Evolutionary conservation across 2,888 invertebrate species (phyloP).

Genomic region (Trissoscelio sp.): DNA sequence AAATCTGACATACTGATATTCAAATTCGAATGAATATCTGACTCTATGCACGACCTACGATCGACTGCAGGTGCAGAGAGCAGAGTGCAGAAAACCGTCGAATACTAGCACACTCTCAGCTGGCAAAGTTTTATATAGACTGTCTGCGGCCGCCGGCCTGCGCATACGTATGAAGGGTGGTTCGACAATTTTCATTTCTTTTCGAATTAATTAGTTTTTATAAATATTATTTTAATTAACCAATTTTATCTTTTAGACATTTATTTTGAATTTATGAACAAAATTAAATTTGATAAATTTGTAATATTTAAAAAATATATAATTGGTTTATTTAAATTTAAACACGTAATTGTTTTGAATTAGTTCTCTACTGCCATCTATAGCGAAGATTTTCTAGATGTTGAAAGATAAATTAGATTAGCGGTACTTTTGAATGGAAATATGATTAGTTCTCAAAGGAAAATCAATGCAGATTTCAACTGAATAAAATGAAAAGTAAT

Average conservation of each 20-base stretch:
- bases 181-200: neutral
- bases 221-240: neutral
- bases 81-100: slow-evolving; percentile 55
- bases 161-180: neutral
- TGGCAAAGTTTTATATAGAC: slow-evolving; percentile 3
- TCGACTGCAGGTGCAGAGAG: too few relatives aligned
- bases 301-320: neutral
- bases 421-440: too few relatives aligned
- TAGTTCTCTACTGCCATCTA: neutral
- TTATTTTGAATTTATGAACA: neutral
- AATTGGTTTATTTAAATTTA: neutral
- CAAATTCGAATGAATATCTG: slow-evolving; percentile 17
- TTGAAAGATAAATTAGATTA: neutral
- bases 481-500: too few relatives aligned
- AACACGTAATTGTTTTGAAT: neutral
- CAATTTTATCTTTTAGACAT: neutral
- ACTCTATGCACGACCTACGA: slow-evolving; percentile 3
- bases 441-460: too few relatives aligned
- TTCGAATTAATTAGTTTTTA: neutral
- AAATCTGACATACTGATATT: slow-evolving; percentile 79
- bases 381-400: neutral
- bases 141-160: too few relatives aligned
- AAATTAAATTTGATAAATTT: neutral
- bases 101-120: slow-evolving; percentile 29
- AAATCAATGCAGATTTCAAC: too few relatives aligned